These are phyloP conservation scores for Caenorhabditis uteleia DNA, from an alignment of 2,888 invertebrate species.

Conservation along the genomic window DNA sequence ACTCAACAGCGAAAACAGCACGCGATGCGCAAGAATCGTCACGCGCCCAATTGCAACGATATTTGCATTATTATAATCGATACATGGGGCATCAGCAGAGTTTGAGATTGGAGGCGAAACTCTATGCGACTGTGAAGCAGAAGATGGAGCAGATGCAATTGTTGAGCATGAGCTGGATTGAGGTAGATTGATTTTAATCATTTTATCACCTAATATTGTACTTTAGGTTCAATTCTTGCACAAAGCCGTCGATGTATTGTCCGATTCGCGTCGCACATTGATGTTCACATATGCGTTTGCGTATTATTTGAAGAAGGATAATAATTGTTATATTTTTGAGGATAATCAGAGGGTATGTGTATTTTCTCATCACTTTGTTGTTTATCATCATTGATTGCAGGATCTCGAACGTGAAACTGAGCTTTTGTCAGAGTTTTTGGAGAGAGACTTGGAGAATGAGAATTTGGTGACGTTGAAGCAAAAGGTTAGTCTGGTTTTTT, in stretches of 20 bases:
- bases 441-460: constrained; percentile 94
- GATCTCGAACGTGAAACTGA: constrained; percentile 97
- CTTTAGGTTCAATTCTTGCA: constrained; percentile 95
- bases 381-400: constrained; percentile 4
- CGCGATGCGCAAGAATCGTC: constrained; percentile 89
- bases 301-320: constrained; percentile 95
- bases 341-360: constrained; percentile 70
- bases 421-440: constrained; percentile 93
- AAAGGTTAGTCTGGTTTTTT: constrained; percentile 81
- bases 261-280: constrained; percentile 82
- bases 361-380: background rate
- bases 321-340: constrained; percentile 97
- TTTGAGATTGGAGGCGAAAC: constrained; percentile 87
- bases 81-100: constrained; percentile 99
- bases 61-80: constrained; percentile 96
- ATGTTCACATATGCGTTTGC: constrained; percentile 99
- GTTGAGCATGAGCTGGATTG: constrained; percentile 99
- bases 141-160: constrained; percentile 99
- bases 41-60: constrained; percentile 90
- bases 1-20: constrained; percentile 93
- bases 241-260: constrained; percentile 79
- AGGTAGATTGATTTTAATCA: no score
- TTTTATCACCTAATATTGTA: no score
- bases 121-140: constrained; percentile 91
- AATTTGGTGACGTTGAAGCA: constrained; percentile 96